Base-by-base conservation (phyloP, 1,140 invertebrate species). In the Cydia fagiglandana region DNA sequence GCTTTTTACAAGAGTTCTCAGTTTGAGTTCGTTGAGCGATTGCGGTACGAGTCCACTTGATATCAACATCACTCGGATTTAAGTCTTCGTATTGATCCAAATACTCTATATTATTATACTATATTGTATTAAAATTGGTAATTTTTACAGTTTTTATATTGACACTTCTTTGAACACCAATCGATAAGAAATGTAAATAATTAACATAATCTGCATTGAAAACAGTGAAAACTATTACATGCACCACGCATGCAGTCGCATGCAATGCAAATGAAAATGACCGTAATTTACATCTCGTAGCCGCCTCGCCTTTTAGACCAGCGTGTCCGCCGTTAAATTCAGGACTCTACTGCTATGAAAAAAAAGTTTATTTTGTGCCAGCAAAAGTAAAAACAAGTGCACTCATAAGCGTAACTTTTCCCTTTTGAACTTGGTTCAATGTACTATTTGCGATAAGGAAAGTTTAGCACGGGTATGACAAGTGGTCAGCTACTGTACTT, bases 371-470 rank as follows among this genome's bases (percentile, higher is more conserved):
- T 70, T 20, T 34, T 41, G 3, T 17, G 24, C 66, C 28, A 17
- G 34, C 0, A 30, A 15, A 20, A 30, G 13, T 17, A 66, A 24
- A 76, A 76, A 81, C 56, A 76, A 64, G 41, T 74, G 73, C 64
- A 76, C 75, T 34, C 73, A 77, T 66, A 61, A 41, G 74, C 73
- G 74, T 73, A 79, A 78, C 56, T 84, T 88, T 88, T 86, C 85
- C 82, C 80, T 83, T 86, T 83, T 80, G 80, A 83, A 82, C 76
- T 76, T 85, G 83, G 84, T 86, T 79, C 84, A 79, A 81, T 77
- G 77, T 75, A 70, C 38, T 20, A 73, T 53, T 75, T 24, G 79
- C 77, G 68, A 75, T 47, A 53, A 86, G 81, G 86, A 90, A 88
- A 88, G 88, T 88, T 80, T 79, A 83, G 64, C 68, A 76, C 79